Percentiles rank a stretch among this genome's conserved stretches.
These are phyloP conservation scores for Nemoura dubitans DNA, from an alignment of 2,888 invertebrate species.

Conservation along the genomic window DNA sequence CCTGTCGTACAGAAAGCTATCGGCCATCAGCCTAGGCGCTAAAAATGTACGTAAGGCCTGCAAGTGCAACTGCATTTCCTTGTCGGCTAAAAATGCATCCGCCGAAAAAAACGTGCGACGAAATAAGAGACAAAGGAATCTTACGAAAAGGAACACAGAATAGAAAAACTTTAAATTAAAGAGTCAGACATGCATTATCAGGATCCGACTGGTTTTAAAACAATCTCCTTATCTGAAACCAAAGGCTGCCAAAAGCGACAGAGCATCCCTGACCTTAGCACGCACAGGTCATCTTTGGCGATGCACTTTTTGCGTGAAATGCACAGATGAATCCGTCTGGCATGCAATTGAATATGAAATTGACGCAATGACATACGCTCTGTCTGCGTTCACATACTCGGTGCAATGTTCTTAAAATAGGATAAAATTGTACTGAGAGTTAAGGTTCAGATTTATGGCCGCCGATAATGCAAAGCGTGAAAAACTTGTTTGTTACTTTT, in stretches of 20 bases:
- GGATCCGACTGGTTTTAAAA: neutral
- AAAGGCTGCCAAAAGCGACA: neutral
- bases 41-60: neutral
- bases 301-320: neutral
- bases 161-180: neutral
- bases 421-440: neutral
- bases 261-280: neutral
- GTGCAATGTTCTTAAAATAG: neutral
- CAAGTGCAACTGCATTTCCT: constrained; percentile 1
- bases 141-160: neutral
- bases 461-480: neutral
- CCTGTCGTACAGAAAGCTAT: too few relatives aligned
- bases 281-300: neutral
- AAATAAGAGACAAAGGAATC: neutral
- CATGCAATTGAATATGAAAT: neutral
- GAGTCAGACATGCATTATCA: neutral
- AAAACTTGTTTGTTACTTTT: neutral
- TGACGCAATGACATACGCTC: neutral
- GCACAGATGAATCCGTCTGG: neutral
- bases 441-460: neutral
- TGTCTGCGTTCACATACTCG: neutral
- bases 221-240: neutral
- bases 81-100: neutral
- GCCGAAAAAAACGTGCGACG: neutral
- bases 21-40: neutral